Percentiles rank a stretch among this genome's conserved stretches.
Evolutionary conservation across 2,113 vertebrate species (phyloP).

Genomic region (Mustela nigripes): DNA sequence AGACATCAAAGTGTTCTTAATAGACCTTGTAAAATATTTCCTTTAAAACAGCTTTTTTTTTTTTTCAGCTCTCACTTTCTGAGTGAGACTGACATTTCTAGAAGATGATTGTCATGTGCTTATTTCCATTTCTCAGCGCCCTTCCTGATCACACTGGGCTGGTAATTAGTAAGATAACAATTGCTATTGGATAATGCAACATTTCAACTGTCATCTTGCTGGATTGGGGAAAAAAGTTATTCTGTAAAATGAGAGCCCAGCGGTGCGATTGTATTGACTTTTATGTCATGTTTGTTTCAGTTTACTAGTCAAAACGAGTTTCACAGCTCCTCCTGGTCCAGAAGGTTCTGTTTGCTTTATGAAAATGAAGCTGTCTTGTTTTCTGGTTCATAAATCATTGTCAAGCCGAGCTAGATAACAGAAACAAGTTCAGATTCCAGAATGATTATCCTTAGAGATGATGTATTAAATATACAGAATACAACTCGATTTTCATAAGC

Average conservation of each 20-base stretch:
- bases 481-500: constrained; percentile 89
- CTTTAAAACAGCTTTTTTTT: neutral
- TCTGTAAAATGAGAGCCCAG: constrained; percentile 86
- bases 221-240: constrained; percentile 80
- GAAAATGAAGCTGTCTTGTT: constrained; percentile 93
- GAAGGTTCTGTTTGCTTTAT: constrained; percentile 89
- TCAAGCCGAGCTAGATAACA: constrained; percentile 87
- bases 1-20: neutral
- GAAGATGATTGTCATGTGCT: constrained; percentile 81
- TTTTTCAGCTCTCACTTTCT: neutral
- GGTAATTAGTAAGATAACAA: constrained; percentile 87
- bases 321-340: constrained; percentile 88
- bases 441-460: constrained; percentile 90
- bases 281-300: constrained; percentile 92
- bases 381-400: constrained; percentile 93
- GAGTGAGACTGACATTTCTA: constrained; percentile 59
- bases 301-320: constrained; percentile 92
- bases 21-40: constrained; percentile 9
- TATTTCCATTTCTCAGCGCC: constrained; percentile 80
- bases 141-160: constrained; percentile 76
- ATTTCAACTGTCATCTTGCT: constrained; percentile 86
- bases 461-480: constrained; percentile 90
- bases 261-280: constrained; percentile 90
- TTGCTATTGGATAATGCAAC: constrained; percentile 82
- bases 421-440: constrained; percentile 90